phyloP scores from a whole-genome alignment of 2,797 vertebrate species.

The Bufotes viridis region DNA sequence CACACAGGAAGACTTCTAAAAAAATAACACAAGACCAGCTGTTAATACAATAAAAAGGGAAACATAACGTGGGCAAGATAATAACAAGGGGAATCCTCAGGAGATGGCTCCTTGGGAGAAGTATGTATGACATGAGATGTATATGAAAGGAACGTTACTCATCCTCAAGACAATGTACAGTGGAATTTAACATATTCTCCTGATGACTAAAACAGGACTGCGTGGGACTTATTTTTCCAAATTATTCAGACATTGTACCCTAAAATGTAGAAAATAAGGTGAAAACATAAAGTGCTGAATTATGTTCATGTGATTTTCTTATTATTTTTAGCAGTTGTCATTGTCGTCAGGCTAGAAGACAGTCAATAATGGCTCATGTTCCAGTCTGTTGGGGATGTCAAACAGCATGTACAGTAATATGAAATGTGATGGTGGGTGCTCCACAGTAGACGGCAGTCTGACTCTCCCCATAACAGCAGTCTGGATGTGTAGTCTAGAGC shows the following conservation, averaged over 20 bases:
- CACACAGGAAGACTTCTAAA: neutral
- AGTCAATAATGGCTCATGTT: neutral
- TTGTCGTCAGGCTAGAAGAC: neutral
- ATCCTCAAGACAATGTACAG: neutral
- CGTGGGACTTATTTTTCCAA: neutral
- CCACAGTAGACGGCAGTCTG: too few relatives aligned
- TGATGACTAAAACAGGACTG: neutral
- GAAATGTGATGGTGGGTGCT: too few relatives aligned
- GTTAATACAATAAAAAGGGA: neutral
- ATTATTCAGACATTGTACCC: neutral
- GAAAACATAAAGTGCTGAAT: neutral
- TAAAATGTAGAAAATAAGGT: neutral
- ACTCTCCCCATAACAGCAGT: too few relatives aligned
- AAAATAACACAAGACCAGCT: neutral
- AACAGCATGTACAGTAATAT: too few relatives aligned
- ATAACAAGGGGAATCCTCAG: neutral
- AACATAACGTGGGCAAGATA: neutral
- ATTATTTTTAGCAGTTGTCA: neutral
- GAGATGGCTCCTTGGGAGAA: neutral
- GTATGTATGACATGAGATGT: neutral
- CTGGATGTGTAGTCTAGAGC: too few relatives aligned
- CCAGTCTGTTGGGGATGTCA: too few relatives aligned
- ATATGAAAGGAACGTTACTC: neutral
- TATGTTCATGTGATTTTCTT: neutral
- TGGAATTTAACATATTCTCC: neutral